Evolutionary conservation across 2,888 invertebrate genomes (phyloP), one percentile per base, ranked within the genome.

Genomic region (Agapostemon virescens): DNA sequence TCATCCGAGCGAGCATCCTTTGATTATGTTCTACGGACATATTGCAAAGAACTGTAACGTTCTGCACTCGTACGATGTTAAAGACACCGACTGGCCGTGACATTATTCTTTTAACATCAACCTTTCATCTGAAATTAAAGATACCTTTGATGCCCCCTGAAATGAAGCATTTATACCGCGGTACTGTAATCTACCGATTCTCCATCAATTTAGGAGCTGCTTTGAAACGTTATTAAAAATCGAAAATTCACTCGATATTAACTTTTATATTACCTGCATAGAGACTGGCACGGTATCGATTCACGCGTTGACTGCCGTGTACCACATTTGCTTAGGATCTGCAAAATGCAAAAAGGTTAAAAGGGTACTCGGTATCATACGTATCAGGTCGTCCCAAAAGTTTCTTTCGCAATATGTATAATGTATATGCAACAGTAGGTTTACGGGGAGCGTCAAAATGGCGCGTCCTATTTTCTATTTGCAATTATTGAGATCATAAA

Each of bases 1-100:
- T 58, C 58, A 30, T 58, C 30, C 58, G 30, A 58, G 30, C 58
- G 30, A 30, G 30, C 30, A 30, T 30, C 30, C 30, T 30, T 30
- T 58, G 58, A 58, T 58, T 58, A 58, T 58, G 30, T 58, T 58
- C 30, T 58, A 30, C 20, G 58, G 58, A 30, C 30, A 30, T 58
- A 20, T 30, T 58, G 20, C 58, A 30, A 17, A 30, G 30, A 30
- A 58, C 20, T 9, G 58, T 5, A 58, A 7, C 58, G 30, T 30
- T 55, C 26, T n/a, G 23, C n/a, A 23, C 23, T 20, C 58, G 30
- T 30, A 17, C 30, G 6, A 58, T 2, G 26, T 17, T 30, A 7
- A 58, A 20, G 6, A 58, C n/a, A 49, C n/a, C 49, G 49, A 49
- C 20, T 6, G 17, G 20, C 9, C 30, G 3, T 30, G 58, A 20